These are phyloP conservation scores for Falcunculus frontatus DNA, from an alignment of 2,113 vertebrate genomes.

Conservation along the genomic window DNA sequence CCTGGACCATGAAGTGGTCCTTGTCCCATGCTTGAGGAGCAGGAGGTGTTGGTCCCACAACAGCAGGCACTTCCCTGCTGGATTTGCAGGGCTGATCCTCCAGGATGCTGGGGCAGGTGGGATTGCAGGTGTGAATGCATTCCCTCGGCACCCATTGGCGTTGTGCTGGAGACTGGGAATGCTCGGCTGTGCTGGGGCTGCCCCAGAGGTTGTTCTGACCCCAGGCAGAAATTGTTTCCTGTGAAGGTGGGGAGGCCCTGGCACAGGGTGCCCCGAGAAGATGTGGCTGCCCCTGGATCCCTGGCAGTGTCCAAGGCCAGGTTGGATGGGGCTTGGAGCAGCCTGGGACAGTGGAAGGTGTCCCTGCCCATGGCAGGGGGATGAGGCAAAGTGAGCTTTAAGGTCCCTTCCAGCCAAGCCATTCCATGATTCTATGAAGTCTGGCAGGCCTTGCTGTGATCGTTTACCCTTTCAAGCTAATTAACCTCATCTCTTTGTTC, in stretches of 20 bases:
- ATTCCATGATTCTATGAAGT: not conserved
- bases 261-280: not conserved
- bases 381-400: not conserved
- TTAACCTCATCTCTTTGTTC: not conserved
- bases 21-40: not conserved
- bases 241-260: rapidly evolving
- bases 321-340: not conserved
- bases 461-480: not conserved
- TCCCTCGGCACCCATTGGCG: rapidly evolving
- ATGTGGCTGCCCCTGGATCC: not conserved
- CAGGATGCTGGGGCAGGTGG: rapidly evolving
- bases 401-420: not conserved
- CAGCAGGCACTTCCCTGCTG: not conserved
- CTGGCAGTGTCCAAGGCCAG: not conserved
- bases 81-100: not conserved
- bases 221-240: not conserved
- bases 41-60: not conserved
- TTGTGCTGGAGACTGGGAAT: rapidly evolving
- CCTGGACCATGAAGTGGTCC: not conserved
- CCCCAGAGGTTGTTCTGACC: not conserved
- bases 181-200: not conserved
- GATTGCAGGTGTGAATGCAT: rapidly evolving
- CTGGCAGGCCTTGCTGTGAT: not conserved
- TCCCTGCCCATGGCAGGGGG: not conserved
- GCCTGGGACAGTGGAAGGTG: rapidly evolving